Evolutionary conservation across 2,888 invertebrate species (phyloP), one percentile per base, ranked within the genome.

Genomic region (Sphecodes monilicornis): DNA sequence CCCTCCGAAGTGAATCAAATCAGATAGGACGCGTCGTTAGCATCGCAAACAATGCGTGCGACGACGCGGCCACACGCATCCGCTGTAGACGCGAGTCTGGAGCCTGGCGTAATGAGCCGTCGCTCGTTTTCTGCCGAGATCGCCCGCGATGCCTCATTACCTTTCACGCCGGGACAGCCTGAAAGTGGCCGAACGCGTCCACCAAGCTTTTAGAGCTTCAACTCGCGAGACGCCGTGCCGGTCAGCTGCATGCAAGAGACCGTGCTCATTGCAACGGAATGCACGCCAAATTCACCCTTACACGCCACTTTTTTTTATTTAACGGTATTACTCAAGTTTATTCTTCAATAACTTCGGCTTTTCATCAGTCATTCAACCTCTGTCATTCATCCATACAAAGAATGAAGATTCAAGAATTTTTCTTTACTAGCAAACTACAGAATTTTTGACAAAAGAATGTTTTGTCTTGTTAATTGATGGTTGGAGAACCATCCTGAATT

Each of bases 81-180:
- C 84, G 71, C 68, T 80, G 46, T 60, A 81, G 64, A 76, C 75
- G 70, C 66, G 70, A 64, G 36, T 29, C 80, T 68, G 75, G 76
- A 57, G 75, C 66, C 41, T 36, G 11, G 70, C 78, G 73, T 85
- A 89, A 89, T 80, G 87, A 89, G 82, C 79, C 82, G 68, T 77
- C 80, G 82, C 79, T 80, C 82, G 79, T 86, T 86, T 89, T 84
- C 82, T 39, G 79, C 46, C 68, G 82, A 78, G 80, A 87, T 86
- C 76, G 64, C 72, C 72, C 66, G 80, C 54, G 46, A 57, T 76
- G 89, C 81, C 82, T 89, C 89, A 75, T 89, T 89, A 86, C 83
- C 83, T 85, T 85, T 87, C 86, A 86, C 88, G 81, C 71, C 66
- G 73, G 36, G 79, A 50, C 66, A 72, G 32, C 70, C 74, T 80